A percentile compares a stretch with the other conserved stretches of the same genome.
Conservation (phyloP, 2,797 vertebrate genomes). For the Ambastaia sidthimunki region DNA sequence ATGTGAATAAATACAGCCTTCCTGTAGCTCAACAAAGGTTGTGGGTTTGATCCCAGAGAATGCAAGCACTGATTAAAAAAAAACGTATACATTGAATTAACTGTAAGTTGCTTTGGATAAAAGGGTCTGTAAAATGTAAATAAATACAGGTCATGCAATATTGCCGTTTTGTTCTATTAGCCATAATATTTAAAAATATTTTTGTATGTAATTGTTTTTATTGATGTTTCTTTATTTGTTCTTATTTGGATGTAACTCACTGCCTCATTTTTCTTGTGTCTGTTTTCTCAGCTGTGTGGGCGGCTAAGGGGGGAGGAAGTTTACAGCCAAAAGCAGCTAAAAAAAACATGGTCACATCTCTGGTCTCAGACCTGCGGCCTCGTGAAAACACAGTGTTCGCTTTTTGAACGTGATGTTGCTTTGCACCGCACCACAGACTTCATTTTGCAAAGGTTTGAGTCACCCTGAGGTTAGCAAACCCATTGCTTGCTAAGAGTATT, state of each 20-base stretch:
- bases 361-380: neutral
- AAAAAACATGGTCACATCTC: slow-evolving; percentile 17
- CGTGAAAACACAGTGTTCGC: neutral
- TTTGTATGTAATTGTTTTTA: neutral
- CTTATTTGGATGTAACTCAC: neutral
- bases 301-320: slow-evolving; percentile 5
- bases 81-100: too few species aligned
- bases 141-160: too few species aligned
- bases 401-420: neutral
- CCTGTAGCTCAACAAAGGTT: too few species aligned
- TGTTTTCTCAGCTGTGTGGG: slow-evolving; percentile 18
- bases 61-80: too few species aligned
- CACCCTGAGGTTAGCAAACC: neutral
- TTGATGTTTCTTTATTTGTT: neutral
- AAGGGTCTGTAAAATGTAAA: too few species aligned
- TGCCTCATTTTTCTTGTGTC: neutral
- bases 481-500: neutral
- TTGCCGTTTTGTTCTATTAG: too few species aligned
- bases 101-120: too few species aligned
- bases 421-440: neutral
- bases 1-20: too few species aligned
- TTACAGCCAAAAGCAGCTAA: slow-evolving; percentile 6
- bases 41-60: too few species aligned
- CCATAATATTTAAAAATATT: too few species aligned
- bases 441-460: neutral